phyloP scores from a whole-genome alignment of 2,888 invertebrate species.

The Nemurella pictetii region DNA sequence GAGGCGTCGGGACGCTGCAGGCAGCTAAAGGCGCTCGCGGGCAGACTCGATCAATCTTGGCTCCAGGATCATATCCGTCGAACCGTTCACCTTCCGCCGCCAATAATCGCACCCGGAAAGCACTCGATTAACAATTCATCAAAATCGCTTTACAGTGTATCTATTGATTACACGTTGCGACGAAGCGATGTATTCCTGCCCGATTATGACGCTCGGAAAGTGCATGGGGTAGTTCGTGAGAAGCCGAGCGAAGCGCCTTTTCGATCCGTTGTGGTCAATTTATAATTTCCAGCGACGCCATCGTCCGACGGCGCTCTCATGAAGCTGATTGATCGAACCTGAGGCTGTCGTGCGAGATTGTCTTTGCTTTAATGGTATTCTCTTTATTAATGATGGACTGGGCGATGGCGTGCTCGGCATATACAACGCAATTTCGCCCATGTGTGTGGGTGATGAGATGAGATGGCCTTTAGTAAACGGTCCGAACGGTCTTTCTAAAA shows the following conservation, averaged over 20 bases:
- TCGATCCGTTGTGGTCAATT: not conserved
- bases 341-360: conserved; percentile 10
- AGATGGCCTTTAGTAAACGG: no score
- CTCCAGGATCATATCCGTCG: not conserved
- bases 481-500: not conserved
- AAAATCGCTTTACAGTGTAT: not conserved
- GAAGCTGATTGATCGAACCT: conserved; percentile 13
- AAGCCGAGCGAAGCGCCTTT: not conserved
- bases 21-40: not conserved
- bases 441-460: not conserved
- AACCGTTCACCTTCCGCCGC: not conserved
- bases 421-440: not conserved
- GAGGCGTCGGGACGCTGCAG: not conserved
- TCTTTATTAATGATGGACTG: conserved; percentile 44
- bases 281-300: not conserved
- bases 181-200: not conserved
- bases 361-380: conserved; percentile 4
- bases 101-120: not conserved
- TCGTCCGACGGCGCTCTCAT: not conserved
- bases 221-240: not conserved
- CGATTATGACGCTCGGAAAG: not conserved
- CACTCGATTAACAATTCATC: not conserved
- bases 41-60: not conserved
- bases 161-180: not conserved
- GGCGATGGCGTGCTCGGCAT: conserved; percentile 45